phyloP scores from a whole-genome alignment of 2,113 vertebrate species.

The Phalacrocorax pelagicus region DNA sequence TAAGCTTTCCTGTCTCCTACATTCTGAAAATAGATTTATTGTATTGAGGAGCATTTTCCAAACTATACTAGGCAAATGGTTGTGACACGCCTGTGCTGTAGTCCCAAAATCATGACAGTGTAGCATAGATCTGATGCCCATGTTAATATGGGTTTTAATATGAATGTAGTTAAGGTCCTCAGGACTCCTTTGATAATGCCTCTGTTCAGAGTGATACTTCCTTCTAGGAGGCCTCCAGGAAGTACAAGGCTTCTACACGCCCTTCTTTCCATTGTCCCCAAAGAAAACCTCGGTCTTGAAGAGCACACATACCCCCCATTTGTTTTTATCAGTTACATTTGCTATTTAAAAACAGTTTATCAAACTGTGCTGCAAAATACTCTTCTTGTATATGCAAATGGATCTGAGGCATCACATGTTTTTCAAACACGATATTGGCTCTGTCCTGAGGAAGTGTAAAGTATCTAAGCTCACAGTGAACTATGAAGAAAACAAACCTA shows the following conservation, averaged over 20 bases:
- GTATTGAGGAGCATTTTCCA: neutral
- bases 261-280: neutral
- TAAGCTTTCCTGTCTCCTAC: neutral
- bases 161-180: neutral
- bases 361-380: neutral
- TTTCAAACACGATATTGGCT: neutral
- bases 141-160: neutral
- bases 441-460: neutral
- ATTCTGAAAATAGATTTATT: neutral
- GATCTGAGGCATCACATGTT: neutral
- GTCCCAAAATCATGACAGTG: neutral
- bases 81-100: accelerated
- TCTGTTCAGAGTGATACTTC: neutral
- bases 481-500: constrained; percentile 1
- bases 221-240: neutral
- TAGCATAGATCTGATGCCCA: accelerated
- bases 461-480: neutral
- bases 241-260: neutral
- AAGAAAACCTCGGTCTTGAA: neutral
- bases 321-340: neutral
- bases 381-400: constrained; percentile 1
- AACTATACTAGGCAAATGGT: neutral
- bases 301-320: neutral
- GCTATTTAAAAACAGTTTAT: constrained; percentile 1
- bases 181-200: neutral